Conservation (phyloP, 2,113 vertebrate genomes). For the Corydoras sp. region DNA sequence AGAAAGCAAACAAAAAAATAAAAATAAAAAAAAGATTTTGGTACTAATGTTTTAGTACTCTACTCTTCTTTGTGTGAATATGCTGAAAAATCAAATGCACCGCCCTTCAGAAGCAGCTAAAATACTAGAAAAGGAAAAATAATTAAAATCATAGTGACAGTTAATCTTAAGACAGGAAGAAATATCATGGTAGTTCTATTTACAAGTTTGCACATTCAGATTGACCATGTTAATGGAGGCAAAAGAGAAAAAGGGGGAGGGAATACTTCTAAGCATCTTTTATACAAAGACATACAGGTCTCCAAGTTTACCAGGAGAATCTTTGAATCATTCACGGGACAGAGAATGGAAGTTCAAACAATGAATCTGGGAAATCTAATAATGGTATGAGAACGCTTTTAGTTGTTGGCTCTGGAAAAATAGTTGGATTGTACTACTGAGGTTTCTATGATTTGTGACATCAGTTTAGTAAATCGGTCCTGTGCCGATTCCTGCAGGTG, state of each 20-base stretch:
- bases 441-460: too few species aligned
- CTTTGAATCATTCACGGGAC: slow-evolving; percentile 20
- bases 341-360: slow-evolving; percentile 79
- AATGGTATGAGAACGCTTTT: too few species aligned
- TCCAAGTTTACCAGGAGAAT: slow-evolving; percentile 23
- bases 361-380: slow-evolving; percentile 64
- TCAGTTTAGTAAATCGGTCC: too few species aligned
- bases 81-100: too few species aligned
- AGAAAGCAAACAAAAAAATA: slow-evolving; percentile 14
- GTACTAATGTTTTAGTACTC: too few species aligned
- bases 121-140: slow-evolving; percentile 27
- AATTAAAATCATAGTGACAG: slow-evolving; percentile 74
- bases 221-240: slow-evolving; percentile 66
- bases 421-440: too few species aligned
- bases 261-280: slow-evolving; percentile 49
- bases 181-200: slow-evolving; percentile 62
- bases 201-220: slow-evolving; percentile 76
- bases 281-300: slow-evolving; percentile 27
- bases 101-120: background rate
- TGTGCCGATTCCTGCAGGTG: too few species aligned
- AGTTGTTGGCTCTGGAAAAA: too few species aligned
- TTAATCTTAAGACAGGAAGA: slow-evolving; percentile 48
- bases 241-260: slow-evolving; percentile 30
- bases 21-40: too few species aligned
- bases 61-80: too few species aligned